These are phyloP conservation scores for Mixornis gularis DNA, from an alignment of 2,113 vertebrate genomes.

Conservation along the genomic window DNA sequence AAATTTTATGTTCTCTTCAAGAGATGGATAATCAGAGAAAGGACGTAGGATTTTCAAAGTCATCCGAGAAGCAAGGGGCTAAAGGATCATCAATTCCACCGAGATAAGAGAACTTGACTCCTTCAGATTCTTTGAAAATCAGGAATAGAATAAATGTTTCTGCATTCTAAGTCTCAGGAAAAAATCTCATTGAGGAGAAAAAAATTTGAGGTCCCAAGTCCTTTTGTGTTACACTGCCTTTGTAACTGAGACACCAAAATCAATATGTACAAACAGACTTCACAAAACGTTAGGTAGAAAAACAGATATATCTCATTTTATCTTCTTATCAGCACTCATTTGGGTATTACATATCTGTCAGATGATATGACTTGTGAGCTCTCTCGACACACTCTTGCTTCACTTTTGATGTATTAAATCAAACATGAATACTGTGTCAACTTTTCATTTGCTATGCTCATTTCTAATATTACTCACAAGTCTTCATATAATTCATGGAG, in stretches of 20 bases:
- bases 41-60: not conserved
- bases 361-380: constrained; percentile 16
- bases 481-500: constrained; percentile 32
- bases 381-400: not conserved
- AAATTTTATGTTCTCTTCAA: not conserved
- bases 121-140: not conserved
- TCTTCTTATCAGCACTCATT: not conserved
- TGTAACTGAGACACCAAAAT: not conserved
- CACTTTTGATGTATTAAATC: constrained; percentile 31
- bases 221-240: not conserved
- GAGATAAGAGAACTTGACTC: not conserved
- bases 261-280: not conserved
- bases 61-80: not conserved
- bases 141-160: not conserved
- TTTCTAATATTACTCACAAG: constrained; percentile 17
- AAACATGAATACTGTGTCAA: constrained; percentile 1
- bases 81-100: not conserved
- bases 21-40: not conserved
- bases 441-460: constrained; percentile 34
- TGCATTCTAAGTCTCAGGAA: not conserved
- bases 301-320: not conserved
- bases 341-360: not conserved
- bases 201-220: not conserved
- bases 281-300: not conserved
- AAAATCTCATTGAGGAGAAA: not conserved